Conservation (phyloP, 2,888 invertebrate genomes). For the Doris montereyensis region DNA sequence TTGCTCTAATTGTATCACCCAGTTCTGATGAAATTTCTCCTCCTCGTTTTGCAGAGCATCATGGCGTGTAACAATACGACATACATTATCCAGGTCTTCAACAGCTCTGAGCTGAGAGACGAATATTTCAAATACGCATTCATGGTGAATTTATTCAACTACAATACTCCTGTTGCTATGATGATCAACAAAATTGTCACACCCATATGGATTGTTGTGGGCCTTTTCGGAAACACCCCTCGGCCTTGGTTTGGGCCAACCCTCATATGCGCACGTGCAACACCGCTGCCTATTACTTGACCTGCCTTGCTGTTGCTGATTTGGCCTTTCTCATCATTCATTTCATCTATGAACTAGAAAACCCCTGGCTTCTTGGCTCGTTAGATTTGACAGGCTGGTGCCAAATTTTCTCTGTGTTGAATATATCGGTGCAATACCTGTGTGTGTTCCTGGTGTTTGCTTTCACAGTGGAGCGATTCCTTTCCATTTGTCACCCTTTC, state of each 20-base stretch:
- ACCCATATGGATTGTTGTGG: slow-evolving; percentile 67
- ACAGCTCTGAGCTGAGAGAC: slow-evolving; percentile 10
- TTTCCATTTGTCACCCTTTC: slow-evolving; percentile 66
- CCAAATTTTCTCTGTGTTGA: slow-evolving; percentile 64
- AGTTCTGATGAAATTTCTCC: no score
- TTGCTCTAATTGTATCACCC: no score
- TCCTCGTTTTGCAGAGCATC: no score
- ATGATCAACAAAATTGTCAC: slow-evolving; percentile 64
- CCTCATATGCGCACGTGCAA: slow-evolving; percentile 65
- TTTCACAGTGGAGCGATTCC: slow-evolving; percentile 68
- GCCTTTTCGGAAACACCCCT: slow-evolving; percentile 68
- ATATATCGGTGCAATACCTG: slow-evolving; percentile 66
- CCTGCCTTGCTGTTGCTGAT: slow-evolving; percentile 66
- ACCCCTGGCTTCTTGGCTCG: slow-evolving; percentile 63
- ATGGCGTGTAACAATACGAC: slow-evolving; percentile 39
- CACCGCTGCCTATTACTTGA: slow-evolving; percentile 68
- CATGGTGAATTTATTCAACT: slow-evolving; percentile 44
- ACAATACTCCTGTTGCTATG: slow-evolving; percentile 54
- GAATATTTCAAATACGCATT: slow-evolving; percentile 23
- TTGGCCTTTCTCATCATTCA: slow-evolving; percentile 62
- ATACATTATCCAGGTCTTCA: slow-evolving; percentile 12
- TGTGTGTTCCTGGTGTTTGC: slow-evolving; percentile 69
- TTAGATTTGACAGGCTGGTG: slow-evolving; percentile 59
- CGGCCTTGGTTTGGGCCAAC: slow-evolving; percentile 67
- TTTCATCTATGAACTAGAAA: slow-evolving; percentile 65